Evolutionary conservation across 2,888 invertebrate genomes (phyloP).

Genomic region (Platycheirus rosarum): DNA sequence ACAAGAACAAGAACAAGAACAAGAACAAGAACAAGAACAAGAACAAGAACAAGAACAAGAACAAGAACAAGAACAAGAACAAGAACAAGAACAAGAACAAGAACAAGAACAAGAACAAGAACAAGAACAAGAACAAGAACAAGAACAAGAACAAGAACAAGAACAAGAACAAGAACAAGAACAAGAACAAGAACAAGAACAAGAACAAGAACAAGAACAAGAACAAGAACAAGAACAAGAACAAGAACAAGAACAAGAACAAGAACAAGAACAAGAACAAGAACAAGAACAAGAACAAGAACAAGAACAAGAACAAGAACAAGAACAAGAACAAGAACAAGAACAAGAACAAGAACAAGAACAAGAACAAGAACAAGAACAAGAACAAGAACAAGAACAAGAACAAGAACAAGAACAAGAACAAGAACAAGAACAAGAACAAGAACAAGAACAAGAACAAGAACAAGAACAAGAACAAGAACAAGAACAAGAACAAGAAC

Average conservation of each 20-base stretch:
- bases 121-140: conserved; percentile 23
- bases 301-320: too few relatives aligned
- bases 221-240: conserved; percentile 23
- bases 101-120: conserved; percentile 10
- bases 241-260: conserved; percentile 23
- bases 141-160: conserved; percentile 21
- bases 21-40: conserved; percentile 8
- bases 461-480: too few relatives aligned
- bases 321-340: too few relatives aligned
- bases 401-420: too few relatives aligned
- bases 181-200: conserved; percentile 23
- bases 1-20: conserved; percentile 6
- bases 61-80: conserved; percentile 2
- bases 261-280: conserved; percentile 13
- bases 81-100: conserved; percentile 4
- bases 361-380: too few relatives aligned
- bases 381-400: too few relatives aligned
- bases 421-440: too few relatives aligned
- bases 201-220: conserved; percentile 23
- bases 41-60: conserved; percentile 4
- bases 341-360: too few relatives aligned
- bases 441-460: too few relatives aligned
- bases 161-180: conserved; percentile 23
- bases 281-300: too few relatives aligned
- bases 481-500: too few relatives aligned